Evolutionary conservation across 2,888 invertebrate species (phyloP).

Genomic region (Sipha maydis): DNA sequence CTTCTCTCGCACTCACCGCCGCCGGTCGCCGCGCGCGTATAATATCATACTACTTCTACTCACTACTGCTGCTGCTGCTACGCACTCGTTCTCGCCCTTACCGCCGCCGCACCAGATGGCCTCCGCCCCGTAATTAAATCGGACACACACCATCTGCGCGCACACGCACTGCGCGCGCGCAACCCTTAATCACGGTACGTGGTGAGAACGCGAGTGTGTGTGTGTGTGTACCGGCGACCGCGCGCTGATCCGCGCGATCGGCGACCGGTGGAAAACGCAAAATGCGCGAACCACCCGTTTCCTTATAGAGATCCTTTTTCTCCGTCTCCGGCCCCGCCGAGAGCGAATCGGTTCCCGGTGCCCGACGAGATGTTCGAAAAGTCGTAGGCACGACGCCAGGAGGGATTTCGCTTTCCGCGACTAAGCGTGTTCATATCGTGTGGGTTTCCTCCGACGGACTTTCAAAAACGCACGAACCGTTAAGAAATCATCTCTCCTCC

Average conservation of each 20-base stretch:
- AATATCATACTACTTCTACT: background rate
- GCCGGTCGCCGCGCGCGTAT: background rate
- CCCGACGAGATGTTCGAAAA: too few relatives aligned
- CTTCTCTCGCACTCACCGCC: conserved; percentile 51
- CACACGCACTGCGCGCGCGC: background rate
- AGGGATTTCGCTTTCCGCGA: too few relatives aligned
- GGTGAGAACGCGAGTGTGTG: background rate
- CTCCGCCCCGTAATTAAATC: conserved; percentile 55
- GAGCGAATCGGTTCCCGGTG: too few relatives aligned
- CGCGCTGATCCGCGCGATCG: background rate
- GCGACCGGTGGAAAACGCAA: background rate
- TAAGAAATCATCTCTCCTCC: too few relatives aligned
- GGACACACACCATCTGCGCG: conserved; percentile 50
- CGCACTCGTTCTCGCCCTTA: background rate
- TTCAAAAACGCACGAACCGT: too few relatives aligned
- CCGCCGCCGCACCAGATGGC: conserved; percentile 51
- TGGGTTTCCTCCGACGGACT: too few relatives aligned
- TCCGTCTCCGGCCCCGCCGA: too few relatives aligned
- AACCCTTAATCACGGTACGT: conserved; percentile 4
- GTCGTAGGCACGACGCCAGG: too few relatives aligned
- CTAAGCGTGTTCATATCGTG: too few relatives aligned
- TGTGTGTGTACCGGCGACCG: background rate
- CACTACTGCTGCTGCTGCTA: too few relatives aligned
- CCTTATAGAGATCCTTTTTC: too few relatives aligned
- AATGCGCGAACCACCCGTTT: too few relatives aligned